Base-by-base conservation (phyloP, 2,797 vertebrate genomes). In the Gouania willdenowi region DNA sequence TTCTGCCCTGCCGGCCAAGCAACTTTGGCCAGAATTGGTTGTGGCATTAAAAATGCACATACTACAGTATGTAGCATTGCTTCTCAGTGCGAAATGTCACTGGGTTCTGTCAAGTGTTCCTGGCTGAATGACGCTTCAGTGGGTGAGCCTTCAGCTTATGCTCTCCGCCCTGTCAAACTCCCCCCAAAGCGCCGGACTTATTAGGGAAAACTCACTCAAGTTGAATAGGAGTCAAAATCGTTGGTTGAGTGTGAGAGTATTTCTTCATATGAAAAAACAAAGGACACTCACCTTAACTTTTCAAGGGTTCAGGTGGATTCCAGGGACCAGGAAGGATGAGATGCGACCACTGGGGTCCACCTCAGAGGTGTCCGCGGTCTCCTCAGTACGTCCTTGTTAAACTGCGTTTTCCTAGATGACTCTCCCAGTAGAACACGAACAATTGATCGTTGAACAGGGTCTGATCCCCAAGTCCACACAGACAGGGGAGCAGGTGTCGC, bases 261-360 rank as follows among this genome's bases (percentile, higher is more conserved):
- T 40, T 40, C n/a, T n/a, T 49, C 30, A 28, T 45, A n/a, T n/a
- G n/a, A n/a, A n/a, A n/a, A n/a, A n/a, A n/a, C n/a, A n/a, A n/a
- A 41, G 41, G 30, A 59, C 26, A 66, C 74, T 75, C 33, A 71
- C 68, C 65, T 69, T 8, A 37, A 17, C 41, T 48, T 58, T n/a
- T 12, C 13, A 33, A 54, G 17, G 20, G 50, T 40, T 34, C 17
- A 48, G 41, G 24, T 19, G 30, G 41, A 28, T 16, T 43, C 28
- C 43, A 44, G 31, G 25, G 14, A 35, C 27, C 12, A 24, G 21
- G n/a, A n/a, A 30, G 25, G 36, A 19, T 52, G 11, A 5, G 38
- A 35, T 25, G 33, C 6, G 29, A 35, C 44, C 6, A 22, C n/a
- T 8, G 2, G 5, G 23, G 41, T 53, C 41, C 17, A 2, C 28